A percentile compares a stretch with the other conserved stretches of the same genome.
These are phyloP conservation scores for Blastobasis lacticolella DNA, from an alignment of 2,888 invertebrate species.

Conservation along the genomic window DNA sequence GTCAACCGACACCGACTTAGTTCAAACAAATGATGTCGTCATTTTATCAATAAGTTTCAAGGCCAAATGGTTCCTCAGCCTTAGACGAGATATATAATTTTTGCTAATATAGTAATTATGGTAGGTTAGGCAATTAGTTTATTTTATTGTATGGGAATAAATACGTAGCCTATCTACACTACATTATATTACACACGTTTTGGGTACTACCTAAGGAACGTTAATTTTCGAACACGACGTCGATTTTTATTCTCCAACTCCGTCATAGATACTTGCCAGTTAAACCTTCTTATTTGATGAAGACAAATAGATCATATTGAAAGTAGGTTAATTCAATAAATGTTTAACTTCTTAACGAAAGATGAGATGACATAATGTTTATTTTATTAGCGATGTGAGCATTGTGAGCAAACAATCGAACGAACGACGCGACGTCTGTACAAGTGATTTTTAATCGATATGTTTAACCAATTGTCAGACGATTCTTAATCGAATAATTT, in stretches of 20 bases:
- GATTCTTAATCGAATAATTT: neutral
- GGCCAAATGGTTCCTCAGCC: neutral
- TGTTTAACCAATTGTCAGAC: neutral
- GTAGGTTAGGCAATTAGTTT: neutral
- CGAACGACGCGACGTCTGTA: neutral
- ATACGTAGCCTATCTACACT: too few relatives aligned
- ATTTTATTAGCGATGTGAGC: too few relatives aligned
- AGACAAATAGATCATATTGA: constrained; percentile 31
- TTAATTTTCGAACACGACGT: too few relatives aligned
- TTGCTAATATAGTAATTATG: too few relatives aligned
- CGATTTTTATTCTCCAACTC: too few relatives aligned
- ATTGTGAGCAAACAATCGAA: neutral
- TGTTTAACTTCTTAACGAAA: neutral
- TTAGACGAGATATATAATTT: too few relatives aligned
- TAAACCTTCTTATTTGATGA: constrained; percentile 18
- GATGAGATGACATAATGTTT: too few relatives aligned
- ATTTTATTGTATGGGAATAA: constrained; percentile 11
- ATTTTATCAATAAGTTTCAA: neutral
- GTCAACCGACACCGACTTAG: neutral
- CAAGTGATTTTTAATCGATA: neutral
- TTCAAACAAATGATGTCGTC: neutral
- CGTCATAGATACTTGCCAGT: too few relatives aligned
- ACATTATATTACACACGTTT: too few relatives aligned
- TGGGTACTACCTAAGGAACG: too few relatives aligned
- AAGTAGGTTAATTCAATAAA: constrained; percentile 33